Percentiles rank a stretch among this genome's conserved stretches.
Evolutionary conservation across 2,797 vertebrate species (phyloP).

Genomic region (Acanthopagrus latus): DNA sequence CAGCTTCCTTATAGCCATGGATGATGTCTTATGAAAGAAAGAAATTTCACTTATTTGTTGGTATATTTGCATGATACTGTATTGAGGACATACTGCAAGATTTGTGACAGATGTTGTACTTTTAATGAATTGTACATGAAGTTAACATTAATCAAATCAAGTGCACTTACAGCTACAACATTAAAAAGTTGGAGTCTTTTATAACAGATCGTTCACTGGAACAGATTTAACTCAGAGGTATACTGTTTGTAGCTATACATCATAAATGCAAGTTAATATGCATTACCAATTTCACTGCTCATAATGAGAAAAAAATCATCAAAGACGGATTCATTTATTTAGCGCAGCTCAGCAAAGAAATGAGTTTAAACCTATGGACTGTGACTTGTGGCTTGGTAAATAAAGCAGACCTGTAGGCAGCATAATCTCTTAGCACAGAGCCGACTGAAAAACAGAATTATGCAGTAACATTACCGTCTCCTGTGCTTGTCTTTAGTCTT

Average conservation of each 20-base stretch:
- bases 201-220: neutral
- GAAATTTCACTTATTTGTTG: neutral
- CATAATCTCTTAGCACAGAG: constrained; percentile 16
- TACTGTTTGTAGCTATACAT: neutral
- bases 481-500: neutral
- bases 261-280: neutral
- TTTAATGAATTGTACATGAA: too few relatives aligned
- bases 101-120: too few relatives aligned
- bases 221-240: neutral
- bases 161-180: neutral
- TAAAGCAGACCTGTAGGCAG: constrained; percentile 3
- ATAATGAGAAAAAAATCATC: neutral
- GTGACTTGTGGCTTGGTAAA: constrained; percentile 4
- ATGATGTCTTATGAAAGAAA: neutral
- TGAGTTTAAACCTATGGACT: neutral
- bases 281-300: neutral
- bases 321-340: neutral
- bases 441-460: neutral
- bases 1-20: neutral
- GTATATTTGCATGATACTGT: too few relatives aligned
- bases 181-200: neutral
- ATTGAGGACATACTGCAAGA: too few relatives aligned
- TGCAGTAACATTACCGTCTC: neutral
- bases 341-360: neutral
- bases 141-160: neutral